phyloP scores from a whole-genome alignment of 2,113 vertebrate species.

The Heterotilapia buettikoferi region DNA sequence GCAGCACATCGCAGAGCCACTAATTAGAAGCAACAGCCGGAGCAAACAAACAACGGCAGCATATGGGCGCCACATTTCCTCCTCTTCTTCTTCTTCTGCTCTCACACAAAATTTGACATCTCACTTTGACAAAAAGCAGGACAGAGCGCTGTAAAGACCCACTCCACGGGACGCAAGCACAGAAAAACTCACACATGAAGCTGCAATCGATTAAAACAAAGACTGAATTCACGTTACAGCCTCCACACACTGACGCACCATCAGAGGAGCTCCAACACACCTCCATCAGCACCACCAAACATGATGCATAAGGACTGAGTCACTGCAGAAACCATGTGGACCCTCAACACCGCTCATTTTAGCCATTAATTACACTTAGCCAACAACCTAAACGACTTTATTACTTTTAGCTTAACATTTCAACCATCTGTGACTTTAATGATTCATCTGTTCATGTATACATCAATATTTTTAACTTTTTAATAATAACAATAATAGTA shows the following conservation, averaged over 20 bases:
- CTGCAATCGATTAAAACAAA: not conserved
- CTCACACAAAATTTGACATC: slow-evolving; percentile 7
- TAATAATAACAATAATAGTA: not conserved
- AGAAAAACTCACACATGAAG: not conserved
- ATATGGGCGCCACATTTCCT: slow-evolving; percentile 56
- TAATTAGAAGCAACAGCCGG: slow-evolving; percentile 56
- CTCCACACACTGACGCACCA: not conserved
- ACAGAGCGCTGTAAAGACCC: not conserved
- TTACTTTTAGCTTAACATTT: not conserved
- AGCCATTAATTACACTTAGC: not conserved
- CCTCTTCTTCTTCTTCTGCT: not conserved
- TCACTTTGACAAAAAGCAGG: not conserved
- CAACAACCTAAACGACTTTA: not conserved
- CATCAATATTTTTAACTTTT: not conserved
- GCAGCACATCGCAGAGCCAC: slow-evolving; percentile 29
- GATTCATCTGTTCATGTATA: not conserved
- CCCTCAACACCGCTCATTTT: not conserved
- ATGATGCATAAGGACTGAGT: not conserved
- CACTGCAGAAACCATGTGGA: not conserved
- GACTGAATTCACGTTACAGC: not conserved
- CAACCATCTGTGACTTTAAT: not conserved
- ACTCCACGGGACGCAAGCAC: not conserved
- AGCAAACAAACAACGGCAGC: slow-evolving; percentile 49
- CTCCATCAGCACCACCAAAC: not conserved
- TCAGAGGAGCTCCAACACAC: not conserved